Evolutionary conservation across 1,140 invertebrate genomes (phyloP).

Genomic region (Drosophila nigromelanica): DNA sequence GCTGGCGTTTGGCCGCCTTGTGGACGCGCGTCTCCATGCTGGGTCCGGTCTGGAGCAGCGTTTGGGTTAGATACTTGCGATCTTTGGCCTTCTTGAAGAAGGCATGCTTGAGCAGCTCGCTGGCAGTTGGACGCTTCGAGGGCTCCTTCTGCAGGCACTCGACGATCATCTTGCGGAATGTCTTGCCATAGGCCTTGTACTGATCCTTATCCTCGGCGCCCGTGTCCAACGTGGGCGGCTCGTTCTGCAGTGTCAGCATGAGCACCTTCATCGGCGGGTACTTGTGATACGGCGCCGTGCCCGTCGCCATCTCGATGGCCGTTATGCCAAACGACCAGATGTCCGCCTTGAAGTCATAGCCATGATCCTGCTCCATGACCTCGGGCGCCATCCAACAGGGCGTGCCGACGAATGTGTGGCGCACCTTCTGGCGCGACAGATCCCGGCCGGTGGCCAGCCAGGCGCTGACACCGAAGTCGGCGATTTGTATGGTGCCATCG

Average conservation of each 20-base stretch:
- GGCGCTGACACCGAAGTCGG: slow-evolving; percentile 96
- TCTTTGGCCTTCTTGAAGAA: slow-evolving; percentile 99
- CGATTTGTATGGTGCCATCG: slow-evolving; percentile 99
- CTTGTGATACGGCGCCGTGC: slow-evolving; percentile 99
- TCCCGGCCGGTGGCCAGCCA: slow-evolving; percentile 96
- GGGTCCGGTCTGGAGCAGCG: slow-evolving; percentile 93
- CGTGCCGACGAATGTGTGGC: slow-evolving; percentile 98
- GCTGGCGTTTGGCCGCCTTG: slow-evolving; percentile 93
- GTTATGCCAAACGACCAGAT: slow-evolving; percentile 99
- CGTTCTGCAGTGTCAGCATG: slow-evolving; percentile 99
- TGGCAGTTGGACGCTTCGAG: slow-evolving; percentile 96
- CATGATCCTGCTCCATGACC: slow-evolving; percentile 99
- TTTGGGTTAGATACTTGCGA: slow-evolving; percentile 96
- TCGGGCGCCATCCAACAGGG: slow-evolving; percentile 99
- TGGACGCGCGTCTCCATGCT: slow-evolving; percentile 95
- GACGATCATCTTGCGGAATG: slow-evolving; percentile 97
- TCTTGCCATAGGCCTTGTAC: slow-evolving; percentile 98
- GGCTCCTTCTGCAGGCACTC: slow-evolving; percentile 98
- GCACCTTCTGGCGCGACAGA: slow-evolving; percentile 96
- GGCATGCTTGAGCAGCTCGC: slow-evolving; percentile 98
- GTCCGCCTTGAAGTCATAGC: slow-evolving; percentile 99
- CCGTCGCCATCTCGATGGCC: slow-evolving; percentile 99
- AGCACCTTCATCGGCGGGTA: slow-evolving; percentile 99
- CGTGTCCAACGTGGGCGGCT: slow-evolving; percentile 98
- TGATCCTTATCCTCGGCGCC: slow-evolving; percentile 98